Evolutionary conservation across 2,888 invertebrate species (phyloP), one percentile per base, ranked within the genome.

Genomic region (Dolomedes plantarius): DNA sequence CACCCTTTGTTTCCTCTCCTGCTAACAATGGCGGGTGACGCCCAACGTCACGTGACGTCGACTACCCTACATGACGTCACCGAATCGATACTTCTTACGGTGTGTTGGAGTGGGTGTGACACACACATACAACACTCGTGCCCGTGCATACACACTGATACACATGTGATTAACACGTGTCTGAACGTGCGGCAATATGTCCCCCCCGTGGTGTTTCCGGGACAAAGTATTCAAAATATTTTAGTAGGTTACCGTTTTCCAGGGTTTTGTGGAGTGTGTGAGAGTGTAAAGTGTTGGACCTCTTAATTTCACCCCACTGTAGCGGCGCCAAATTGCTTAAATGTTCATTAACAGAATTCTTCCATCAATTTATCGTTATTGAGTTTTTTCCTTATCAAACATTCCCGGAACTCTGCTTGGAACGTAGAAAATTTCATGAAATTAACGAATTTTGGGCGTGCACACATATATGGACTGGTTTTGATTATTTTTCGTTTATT

Each of bases 1-100:
- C 83, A 85, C 83, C 83, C 83, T 85, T 85, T 85, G 77, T 77
- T 85, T 77, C 77, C 83, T 85, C 77, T 39, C 83, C 62, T 39
- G 64, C 68, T 71, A 85, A 85, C 77, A 85, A 85, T 77, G 23
- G 62, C 69, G 83, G 83, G 72, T 85, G 77, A 85, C 83, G 83
- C 83, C 83, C 83, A 85, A 77, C 72, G 36, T 85, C 83, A 85
- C 83, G 83, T 85, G 83, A 67, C 67, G 56, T 76, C 36, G 72
- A 77, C 71, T 85, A 77, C 72, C 83, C 83, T 50, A 36, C 64
- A 56, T 85, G 83, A 85, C 83, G 83, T 85, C 83, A 85, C 76
- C 56, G 56, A 77, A 56, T 72, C 68, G 50, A 64, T 77, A 85
- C 67, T 85, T 72, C 73, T 73, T 78, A 77, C 36, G 62, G 32